These are phyloP conservation scores for Tachina grossa DNA, from an alignment of 2,888 invertebrate genomes.

Conservation along the genomic window DNA sequence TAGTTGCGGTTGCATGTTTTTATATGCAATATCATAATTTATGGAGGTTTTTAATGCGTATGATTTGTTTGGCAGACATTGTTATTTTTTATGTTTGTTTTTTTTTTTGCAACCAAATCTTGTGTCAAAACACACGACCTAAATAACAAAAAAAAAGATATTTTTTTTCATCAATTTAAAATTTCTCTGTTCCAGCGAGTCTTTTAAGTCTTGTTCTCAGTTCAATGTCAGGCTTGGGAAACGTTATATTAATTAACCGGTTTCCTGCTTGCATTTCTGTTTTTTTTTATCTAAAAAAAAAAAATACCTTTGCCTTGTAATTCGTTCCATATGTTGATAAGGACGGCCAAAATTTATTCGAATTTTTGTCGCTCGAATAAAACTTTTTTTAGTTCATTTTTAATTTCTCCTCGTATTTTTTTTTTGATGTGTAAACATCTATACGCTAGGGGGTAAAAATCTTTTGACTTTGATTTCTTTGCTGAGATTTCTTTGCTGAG, in stretches of 20 bases:
- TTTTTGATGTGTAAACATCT: too few relatives aligned
- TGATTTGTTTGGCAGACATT: constrained; percentile 25
- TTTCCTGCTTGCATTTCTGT: too few relatives aligned
- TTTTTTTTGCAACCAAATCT: constrained; percentile 22
- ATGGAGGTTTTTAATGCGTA: constrained; percentile 41
- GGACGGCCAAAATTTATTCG: too few relatives aligned
- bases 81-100: not conserved
- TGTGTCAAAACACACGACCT: constrained; percentile 60
- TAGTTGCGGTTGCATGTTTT: constrained; percentile 37
- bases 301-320: too few relatives aligned
- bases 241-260: not conserved
- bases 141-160: constrained; percentile 10
- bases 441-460: too few relatives aligned
- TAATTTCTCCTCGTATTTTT: too few relatives aligned
- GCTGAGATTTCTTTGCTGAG: too few relatives aligned
- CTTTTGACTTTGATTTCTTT: too few relatives aligned
- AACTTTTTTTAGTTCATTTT: too few relatives aligned
- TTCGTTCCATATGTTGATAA: too few relatives aligned
- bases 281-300: too few relatives aligned
- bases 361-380: too few relatives aligned
- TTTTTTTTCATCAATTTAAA: constrained; percentile 45
- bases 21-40: constrained; percentile 49
- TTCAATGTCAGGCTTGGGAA: not conserved
- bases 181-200: not conserved
- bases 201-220: not conserved